Base-by-base conservation (phyloP, 2,113 vertebrate species). In the Ivindomyrus marchei region DNA sequence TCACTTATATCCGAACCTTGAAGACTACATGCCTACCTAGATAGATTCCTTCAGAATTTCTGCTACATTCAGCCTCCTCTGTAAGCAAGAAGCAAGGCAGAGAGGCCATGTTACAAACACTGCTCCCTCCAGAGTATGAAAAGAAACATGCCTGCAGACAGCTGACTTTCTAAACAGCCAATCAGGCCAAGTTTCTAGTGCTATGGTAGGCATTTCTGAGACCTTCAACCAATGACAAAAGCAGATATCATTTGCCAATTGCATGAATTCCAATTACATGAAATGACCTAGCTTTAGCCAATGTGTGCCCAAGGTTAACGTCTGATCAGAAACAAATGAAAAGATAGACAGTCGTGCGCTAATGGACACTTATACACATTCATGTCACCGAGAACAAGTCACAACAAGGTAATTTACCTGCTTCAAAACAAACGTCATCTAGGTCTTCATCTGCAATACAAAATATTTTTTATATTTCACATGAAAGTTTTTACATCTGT, bases 401-500 rank as follows among this genome's bases (percentile, higher is more conserved):
- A 80, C 4, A 39, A 39, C 19, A 50, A 45, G 42, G 17, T 45
- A 27, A 45, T 66, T 95, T 96, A 99, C 98, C 98, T 96, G 97
- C 97, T 97, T 99, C 98, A 36, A 98, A 96, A 92, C 96, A 97
- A 92, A 95, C 98, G 53, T 98, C 97, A 2, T 99, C 97, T 66
- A 98, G 92, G 93, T 98, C 97, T 4, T 98, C 97, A 24, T 98
- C 97, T 98, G 92, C 24, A 84, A 91, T 17, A 87, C 90, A 83
- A 70, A 94, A 91, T 24, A 93, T 0, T 31, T 31, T 31, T 31
- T 31, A 31, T 31, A 31, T 31, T 86, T 27, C 6, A 53, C 49
- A 36, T 49, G 27, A n/a, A 87, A 87, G n/a, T 4, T 31, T 24
- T 52, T 31, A 21, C 85, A 84, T 84, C 4, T 31, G 4, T 5